Percentiles rank a stretch among this genome's conserved stretches.
phyloP scores from a whole-genome alignment of 2,113 vertebrate species.

The Camelus dromedarius region DNA sequence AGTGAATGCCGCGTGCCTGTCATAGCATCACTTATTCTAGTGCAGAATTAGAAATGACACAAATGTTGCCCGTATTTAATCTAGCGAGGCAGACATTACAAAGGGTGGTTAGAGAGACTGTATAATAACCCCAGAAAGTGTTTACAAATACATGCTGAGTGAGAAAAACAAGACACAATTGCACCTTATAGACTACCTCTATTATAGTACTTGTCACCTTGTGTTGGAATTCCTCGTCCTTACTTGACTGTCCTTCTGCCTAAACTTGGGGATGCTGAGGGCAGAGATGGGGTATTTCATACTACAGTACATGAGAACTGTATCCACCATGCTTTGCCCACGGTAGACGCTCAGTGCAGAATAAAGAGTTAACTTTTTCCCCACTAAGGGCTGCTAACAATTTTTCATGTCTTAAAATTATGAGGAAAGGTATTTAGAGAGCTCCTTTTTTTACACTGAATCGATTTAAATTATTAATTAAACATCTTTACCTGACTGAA shows the following conservation, averaged over 20 bases:
- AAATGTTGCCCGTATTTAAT: neutral
- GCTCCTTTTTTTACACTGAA: neutral
- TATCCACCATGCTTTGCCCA: neutral
- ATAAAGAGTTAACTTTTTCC: neutral
- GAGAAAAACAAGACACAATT: neutral
- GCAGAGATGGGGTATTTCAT: neutral
- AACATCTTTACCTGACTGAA: neutral
- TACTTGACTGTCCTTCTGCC: neutral
- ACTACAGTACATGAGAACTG: neutral
- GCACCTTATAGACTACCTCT: neutral
- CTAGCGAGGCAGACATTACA: neutral
- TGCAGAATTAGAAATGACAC: neutral
- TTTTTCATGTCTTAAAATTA: constrained; percentile 6
- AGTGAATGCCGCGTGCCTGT: neutral
- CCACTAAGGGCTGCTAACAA: neutral
- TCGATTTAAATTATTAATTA: neutral
- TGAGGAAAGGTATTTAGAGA: neutral
- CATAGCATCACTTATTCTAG: neutral
- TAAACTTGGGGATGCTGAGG: neutral
- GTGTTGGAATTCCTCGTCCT: neutral
- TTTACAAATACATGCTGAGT: neutral
- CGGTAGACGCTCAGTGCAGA: neutral
- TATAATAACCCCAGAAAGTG: neutral
- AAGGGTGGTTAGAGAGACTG: neutral
- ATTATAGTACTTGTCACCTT: neutral